These are phyloP conservation scores for Zaprionus kolodkinae DNA, from an alignment of 1,140 invertebrate genomes.

Conservation along the genomic window DNA sequence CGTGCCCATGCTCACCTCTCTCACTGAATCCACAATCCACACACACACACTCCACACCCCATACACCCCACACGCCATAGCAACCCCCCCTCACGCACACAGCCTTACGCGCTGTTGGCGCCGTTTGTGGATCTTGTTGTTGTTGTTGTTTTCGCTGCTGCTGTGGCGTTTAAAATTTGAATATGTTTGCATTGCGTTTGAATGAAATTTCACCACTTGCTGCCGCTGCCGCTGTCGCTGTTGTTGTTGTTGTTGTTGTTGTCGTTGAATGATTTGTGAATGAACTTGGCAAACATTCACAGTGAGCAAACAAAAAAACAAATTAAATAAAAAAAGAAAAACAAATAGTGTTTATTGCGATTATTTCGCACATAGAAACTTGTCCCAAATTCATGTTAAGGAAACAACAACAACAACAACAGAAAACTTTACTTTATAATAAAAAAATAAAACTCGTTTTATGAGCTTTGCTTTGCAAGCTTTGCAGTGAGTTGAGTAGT, in stretches of 20 bases:
- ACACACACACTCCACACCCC: too few species aligned
- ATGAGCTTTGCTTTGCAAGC: slow-evolving; percentile 38
- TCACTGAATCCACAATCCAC: background rate
- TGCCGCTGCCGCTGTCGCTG: slow-evolving; percentile 17
- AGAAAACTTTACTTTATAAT: background rate
- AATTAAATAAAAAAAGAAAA: background rate
- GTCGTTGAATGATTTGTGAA: slow-evolving; percentile 34
- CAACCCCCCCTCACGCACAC: slow-evolving; percentile 6
- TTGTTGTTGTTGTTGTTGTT: slow-evolving; percentile 10
- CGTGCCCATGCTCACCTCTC: slow-evolving; percentile 27
- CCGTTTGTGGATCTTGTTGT: slow-evolving; percentile 5
- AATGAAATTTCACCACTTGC: slow-evolving; percentile 53
- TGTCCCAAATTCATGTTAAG: slow-evolving; percentile 45
- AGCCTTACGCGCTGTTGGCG: slow-evolving; percentile 34
- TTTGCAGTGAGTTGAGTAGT: slow-evolving; percentile 16
- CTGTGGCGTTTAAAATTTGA: slow-evolving; percentile 23
- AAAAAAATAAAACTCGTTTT: slow-evolving; percentile 43
- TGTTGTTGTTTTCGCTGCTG: slow-evolving; percentile 22
- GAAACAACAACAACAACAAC: background rate
- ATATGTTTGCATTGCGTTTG: slow-evolving; percentile 25
- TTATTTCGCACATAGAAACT: slow-evolving; percentile 35
- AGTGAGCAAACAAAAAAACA: background rate
- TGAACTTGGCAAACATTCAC: slow-evolving; percentile 28
- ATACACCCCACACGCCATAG: background rate
- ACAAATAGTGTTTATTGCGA: slow-evolving; percentile 23